Percentiles rank a stretch among this genome's conserved stretches.
Conservation (phyloP, 2,888 invertebrate genomes). For the Amphipoea lucens region DNA sequence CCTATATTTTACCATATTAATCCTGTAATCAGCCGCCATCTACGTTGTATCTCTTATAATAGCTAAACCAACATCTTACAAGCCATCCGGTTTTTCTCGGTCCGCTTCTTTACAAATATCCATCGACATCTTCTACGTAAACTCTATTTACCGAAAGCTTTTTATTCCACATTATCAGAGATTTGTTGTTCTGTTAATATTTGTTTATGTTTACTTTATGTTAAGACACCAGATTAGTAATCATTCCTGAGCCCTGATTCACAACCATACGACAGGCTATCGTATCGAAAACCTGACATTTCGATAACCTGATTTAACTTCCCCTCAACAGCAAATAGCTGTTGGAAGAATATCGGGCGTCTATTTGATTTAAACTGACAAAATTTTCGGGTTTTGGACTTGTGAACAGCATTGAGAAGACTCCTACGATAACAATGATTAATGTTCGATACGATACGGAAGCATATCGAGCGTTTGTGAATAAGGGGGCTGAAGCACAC, state of each 20-base stretch:
- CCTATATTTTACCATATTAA: not conserved
- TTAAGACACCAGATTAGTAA: not conserved
- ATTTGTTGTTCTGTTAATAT: not conserved
- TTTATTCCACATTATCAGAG: not conserved
- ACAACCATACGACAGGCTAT: no score
- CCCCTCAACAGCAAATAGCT: no score
- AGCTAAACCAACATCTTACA: not conserved
- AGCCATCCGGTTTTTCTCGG: not conserved
- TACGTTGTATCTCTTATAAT: not conserved
- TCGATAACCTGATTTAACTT: no score
- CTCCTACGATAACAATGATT: no score
- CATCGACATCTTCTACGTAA: not conserved
- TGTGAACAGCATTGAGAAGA: no score
- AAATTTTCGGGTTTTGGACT: no score
- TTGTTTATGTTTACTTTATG: not conserved
- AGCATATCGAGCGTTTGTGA: no score
- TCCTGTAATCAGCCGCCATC: not conserved
- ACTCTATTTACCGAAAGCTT: not conserved
- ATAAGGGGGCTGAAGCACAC: not conserved
- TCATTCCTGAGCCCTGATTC: not conserved
- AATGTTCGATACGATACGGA: no score
- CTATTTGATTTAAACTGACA: no score
- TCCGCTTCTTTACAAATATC: not conserved
- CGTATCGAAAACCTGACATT: no score
- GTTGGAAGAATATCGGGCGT: no score